Evolutionary conservation across 2,888 invertebrate species (phyloP).

Genomic region (Dione vanillae): DNA sequence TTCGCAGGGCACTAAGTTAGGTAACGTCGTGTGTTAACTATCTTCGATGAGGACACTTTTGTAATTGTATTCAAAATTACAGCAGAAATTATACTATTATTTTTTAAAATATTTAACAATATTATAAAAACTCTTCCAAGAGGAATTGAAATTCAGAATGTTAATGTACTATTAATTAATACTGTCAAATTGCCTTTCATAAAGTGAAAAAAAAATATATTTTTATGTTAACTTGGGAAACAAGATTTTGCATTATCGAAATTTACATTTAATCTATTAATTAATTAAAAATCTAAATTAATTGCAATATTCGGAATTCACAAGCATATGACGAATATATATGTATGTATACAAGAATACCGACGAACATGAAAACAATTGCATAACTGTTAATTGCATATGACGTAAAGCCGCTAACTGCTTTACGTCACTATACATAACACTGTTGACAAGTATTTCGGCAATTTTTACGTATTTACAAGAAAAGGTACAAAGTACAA

Average conservation of each 20-base stretch:
- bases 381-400: conserved; percentile 34
- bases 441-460: conserved; percentile 39
- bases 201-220: too few species aligned
- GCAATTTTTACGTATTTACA: conserved; percentile 11
- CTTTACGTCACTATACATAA: conserved; percentile 35
- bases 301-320: neutral
- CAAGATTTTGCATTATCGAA: neutral
- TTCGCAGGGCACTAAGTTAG: conserved; percentile 23
- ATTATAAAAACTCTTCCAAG: neutral
- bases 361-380: conserved; percentile 30
- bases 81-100: too few species aligned
- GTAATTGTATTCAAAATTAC: too few species aligned
- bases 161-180: too few species aligned
- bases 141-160: too few species aligned
- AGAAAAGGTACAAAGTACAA: neutral
- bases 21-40: conserved; percentile 22
- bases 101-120: too few species aligned
- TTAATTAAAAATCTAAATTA: neutral
- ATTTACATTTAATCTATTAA: conserved; percentile 4
- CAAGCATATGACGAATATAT: neutral
- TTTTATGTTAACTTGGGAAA: too few species aligned
- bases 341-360: conserved; percentile 4
- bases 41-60: neutral
- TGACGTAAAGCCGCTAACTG: conserved; percentile 33
- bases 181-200: too few species aligned